Conservation (phyloP, 2,888 invertebrate species). For the Pyralis farinalis region DNA sequence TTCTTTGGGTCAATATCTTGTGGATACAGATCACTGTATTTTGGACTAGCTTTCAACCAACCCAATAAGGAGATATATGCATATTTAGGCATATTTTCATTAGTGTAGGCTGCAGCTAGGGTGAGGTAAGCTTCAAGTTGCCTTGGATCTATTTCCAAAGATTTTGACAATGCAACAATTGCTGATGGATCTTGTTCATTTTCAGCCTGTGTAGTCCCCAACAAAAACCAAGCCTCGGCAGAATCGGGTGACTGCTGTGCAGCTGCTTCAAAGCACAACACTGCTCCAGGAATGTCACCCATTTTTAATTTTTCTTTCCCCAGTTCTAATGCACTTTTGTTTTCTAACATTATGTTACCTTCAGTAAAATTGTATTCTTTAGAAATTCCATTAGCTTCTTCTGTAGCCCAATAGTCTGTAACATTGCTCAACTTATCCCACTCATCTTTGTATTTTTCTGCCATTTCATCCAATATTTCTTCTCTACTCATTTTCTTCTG, state of each 20-base stretch:
- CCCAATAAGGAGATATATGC: constrained; percentile 91
- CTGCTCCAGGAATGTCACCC: constrained; percentile 97
- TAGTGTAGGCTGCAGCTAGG: constrained; percentile 96
- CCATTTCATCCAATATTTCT: constrained; percentile 70
- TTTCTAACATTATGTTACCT: constrained; percentile 91
- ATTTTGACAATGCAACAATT: constrained; percentile 94
- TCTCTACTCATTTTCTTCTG: constrained; percentile 61
- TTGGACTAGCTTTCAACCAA: constrained; percentile 90
- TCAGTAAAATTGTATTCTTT: constrained; percentile 90
- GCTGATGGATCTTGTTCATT: constrained; percentile 98
- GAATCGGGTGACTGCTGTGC: constrained; percentile 90
- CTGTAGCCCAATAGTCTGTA: constrained; percentile 85
- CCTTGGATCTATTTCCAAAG: constrained; percentile 88
- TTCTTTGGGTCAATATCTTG: constrained; percentile 65
- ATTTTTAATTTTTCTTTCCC: constrained; percentile 90
- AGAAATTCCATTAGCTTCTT: constrained; percentile 62
- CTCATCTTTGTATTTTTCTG: constrained; percentile 86
- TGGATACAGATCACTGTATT: constrained; percentile 88
- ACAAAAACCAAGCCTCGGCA: constrained; percentile 91
- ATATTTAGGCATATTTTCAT: constrained; percentile 95
- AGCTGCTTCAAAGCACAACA: constrained; percentile 97
- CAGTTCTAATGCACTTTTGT: constrained; percentile 89
- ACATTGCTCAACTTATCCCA: constrained; percentile 89
- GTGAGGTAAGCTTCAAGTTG: constrained; percentile 93
- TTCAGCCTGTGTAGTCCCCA: constrained; percentile 97